Evolutionary conservation across 2,888 invertebrate species (phyloP), one percentile per base, ranked within the genome.

Genomic region (Helleia helle): DNA sequence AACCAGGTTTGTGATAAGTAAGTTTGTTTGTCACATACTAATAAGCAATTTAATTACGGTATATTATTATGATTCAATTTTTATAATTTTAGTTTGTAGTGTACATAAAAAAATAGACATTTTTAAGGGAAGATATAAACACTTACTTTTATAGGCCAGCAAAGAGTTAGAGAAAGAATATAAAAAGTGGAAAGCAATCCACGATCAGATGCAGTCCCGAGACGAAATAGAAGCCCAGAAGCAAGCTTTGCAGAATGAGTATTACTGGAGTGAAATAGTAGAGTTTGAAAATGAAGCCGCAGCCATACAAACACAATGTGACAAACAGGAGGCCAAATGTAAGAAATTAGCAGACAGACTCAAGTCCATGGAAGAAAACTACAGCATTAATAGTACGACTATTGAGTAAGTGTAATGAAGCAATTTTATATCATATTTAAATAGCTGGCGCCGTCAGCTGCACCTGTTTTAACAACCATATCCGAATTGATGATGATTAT

Each of bases 171-270:
- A 86, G 49, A 74, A 75, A 45, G 85, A 87, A 43, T 75, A 86
- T 17, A 64, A 85, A 25, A 81, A 86, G 34, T 79, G 89, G 65
- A 83, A 88, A 47, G 68, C 74, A 1, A 87, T 86, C 43, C 75
- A 88, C 50, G 86, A 87, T 26, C 79, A 85, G 37, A 61, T 90
- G 26, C 76, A 86, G 45, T 87, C 88, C 0, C 70, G 88, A 0
- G 87, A 87, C 41, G 74, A 86, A 36, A 71, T 86, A 8, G 80
- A 86, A 41, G 61, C 68, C 2, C 74, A 86, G 47, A 70, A 86
- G 30, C 63, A 70, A 29, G 50, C 62, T 0, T 58, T 90, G 4
- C 81, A 89, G 51, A 79, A 86, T 47, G 90, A 91, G 62, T 79
- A 87, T 45, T 80, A 85, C 14, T 85, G 84, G 83, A 79, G 79